phyloP scores from a whole-genome alignment of 2,888 invertebrate genomes.

The Thereva unica region DNA sequence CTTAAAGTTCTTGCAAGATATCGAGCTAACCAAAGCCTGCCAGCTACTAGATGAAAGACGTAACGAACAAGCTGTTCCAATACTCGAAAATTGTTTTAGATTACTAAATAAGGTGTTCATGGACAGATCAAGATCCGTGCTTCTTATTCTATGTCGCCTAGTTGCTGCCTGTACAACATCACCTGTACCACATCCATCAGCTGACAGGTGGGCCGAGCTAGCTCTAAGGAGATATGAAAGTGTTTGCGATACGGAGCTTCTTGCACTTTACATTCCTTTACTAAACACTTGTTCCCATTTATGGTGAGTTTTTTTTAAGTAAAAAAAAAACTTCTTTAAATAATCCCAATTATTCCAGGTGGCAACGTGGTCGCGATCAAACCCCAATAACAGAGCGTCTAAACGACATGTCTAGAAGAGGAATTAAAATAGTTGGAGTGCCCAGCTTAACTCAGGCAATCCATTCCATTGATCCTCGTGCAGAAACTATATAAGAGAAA shows the following conservation, averaged over 20 bases:
- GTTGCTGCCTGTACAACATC: slow-evolving; percentile 63
- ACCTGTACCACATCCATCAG: slow-evolving; percentile 63
- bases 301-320: slow-evolving; percentile 58
- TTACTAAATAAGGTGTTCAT: slow-evolving; percentile 66
- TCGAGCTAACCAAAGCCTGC: slow-evolving; percentile 67
- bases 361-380: slow-evolving; percentile 67
- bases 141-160: slow-evolving; percentile 69
- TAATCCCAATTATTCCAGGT: slow-evolving; percentile 52
- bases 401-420: slow-evolving; percentile 65
- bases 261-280: slow-evolving; percentile 71
- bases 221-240: slow-evolving; percentile 73
- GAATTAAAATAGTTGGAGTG: slow-evolving; percentile 66
- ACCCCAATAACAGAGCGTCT: slow-evolving; percentile 65
- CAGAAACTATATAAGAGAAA: slow-evolving; percentile 52
- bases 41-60: slow-evolving; percentile 64
- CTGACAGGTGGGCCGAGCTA: slow-evolving; percentile 70
- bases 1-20: slow-evolving; percentile 67
- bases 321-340: not conserved
- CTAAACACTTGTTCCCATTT: slow-evolving; percentile 69
- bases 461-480: slow-evolving; percentile 61
- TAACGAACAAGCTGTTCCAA: slow-evolving; percentile 65
- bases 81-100: slow-evolving; percentile 71
- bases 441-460: slow-evolving; percentile 69
- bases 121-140: slow-evolving; percentile 69
- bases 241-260: slow-evolving; percentile 71